phyloP scores from a whole-genome alignment of 2,888 invertebrate genomes.

The Scaptomyza reducta region DNA sequence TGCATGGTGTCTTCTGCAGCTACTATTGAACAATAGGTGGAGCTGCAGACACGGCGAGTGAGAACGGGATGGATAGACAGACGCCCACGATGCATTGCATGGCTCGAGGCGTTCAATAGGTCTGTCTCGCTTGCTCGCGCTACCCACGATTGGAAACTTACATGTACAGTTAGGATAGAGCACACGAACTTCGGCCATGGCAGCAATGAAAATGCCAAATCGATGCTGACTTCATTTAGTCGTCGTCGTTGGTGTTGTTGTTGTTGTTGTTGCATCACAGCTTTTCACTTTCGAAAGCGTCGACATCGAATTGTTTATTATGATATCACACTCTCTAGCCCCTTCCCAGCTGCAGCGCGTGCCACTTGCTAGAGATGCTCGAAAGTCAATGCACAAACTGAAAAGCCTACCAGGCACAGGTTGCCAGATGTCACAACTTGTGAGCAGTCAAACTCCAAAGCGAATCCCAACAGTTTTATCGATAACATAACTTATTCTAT shows the following conservation, averaged over 20 bases:
- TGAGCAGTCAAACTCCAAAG: not conserved
- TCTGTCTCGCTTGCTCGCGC: conserved; percentile 12
- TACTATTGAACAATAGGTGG: too few relatives aligned
- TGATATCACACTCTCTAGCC: conserved; percentile 28
- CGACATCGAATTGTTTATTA: conserved; percentile 21
- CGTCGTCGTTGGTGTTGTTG: conserved; percentile 3
- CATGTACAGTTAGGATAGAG: not conserved
- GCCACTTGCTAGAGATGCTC: not conserved
- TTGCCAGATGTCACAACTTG: not conserved
- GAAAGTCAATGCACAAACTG: not conserved
- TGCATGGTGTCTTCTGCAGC: too few relatives aligned
- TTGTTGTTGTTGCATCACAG: conserved; percentile 21
- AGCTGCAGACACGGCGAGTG: not conserved
- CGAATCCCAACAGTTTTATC: not conserved
- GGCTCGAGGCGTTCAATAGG: conserved; percentile 66
- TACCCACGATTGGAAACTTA: conserved; percentile 7
- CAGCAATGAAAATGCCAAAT: too few relatives aligned
- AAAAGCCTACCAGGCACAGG: not conserved
- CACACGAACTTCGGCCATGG: not conserved
- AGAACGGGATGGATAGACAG: not conserved
- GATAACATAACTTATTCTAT: not conserved
- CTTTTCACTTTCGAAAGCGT: conserved; percentile 43
- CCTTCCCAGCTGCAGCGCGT: not conserved
- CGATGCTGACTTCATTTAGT: not conserved
- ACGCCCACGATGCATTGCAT: conserved; percentile 62